Evolutionary conservation across 1,140 invertebrate genomes (phyloP).

Genomic region (Hermatobates lingyangjiaoensis): DNA sequence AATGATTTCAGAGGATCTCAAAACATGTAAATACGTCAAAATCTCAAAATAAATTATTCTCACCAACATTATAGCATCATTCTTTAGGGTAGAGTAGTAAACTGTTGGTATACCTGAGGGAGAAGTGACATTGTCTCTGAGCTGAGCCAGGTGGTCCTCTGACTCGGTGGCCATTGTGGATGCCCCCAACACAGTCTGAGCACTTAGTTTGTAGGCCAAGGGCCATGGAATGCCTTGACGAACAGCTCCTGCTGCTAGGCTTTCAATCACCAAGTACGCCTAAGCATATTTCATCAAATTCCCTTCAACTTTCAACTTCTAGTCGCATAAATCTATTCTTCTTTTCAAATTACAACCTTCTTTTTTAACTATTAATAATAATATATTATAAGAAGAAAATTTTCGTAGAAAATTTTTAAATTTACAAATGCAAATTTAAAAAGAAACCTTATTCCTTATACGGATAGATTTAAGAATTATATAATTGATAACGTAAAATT

Average conservation of each 20-base stretch:
- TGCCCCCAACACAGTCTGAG: slow-evolving; percentile 77
- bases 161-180: slow-evolving; percentile 61
- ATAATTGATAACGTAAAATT: too few relatives aligned
- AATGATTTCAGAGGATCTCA: background rate
- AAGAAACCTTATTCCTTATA: too few relatives aligned
- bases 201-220: slow-evolving; percentile 63
- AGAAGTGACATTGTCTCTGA: slow-evolving; percentile 88
- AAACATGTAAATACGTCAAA: too few relatives aligned
- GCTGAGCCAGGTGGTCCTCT: slow-evolving; percentile 46
- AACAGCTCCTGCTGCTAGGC: slow-evolving; percentile 34
- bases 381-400: too few relatives aligned
- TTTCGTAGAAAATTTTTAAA: too few relatives aligned
- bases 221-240: slow-evolving; percentile 81
- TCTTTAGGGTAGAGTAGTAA: background rate
- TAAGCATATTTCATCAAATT: too few relatives aligned
- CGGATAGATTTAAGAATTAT: too few relatives aligned
- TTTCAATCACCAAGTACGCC: slow-evolving; percentile 58
- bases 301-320: background rate
- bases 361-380: too few relatives aligned
- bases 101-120: slow-evolving; percentile 71
- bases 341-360: too few relatives aligned
- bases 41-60: too few relatives aligned
- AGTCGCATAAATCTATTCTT: background rate
- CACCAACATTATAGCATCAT: too few relatives aligned
- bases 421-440: too few relatives aligned